Conservation (phyloP, 2,797 vertebrate genomes). For the Pogoniulus pusillus region DNA sequence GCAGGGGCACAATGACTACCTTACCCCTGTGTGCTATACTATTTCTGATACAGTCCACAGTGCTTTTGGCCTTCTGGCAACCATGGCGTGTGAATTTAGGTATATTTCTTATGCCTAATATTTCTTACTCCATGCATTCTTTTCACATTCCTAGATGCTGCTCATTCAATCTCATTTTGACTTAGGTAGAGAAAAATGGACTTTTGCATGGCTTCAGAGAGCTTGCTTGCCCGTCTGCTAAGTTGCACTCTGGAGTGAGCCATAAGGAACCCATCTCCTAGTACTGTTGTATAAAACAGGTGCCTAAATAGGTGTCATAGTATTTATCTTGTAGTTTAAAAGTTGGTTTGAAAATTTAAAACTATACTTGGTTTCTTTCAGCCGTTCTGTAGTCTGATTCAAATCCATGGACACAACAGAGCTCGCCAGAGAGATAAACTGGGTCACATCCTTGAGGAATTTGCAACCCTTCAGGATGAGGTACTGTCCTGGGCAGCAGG, state of each 20-base stretch:
- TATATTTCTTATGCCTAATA: not conserved
- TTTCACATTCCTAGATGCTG: not conserved
- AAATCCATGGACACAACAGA: conserved; percentile 98
- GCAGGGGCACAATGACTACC: too few species aligned
- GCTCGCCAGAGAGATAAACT: conserved; percentile 98
- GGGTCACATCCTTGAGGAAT: conserved; percentile 97
- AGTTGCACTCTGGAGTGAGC: not conserved
- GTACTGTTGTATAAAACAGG: not conserved
- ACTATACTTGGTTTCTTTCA: conserved; percentile 55
- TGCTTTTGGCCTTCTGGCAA: not conserved
- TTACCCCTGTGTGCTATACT: too few species aligned
- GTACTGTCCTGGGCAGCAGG: conserved; percentile 69
- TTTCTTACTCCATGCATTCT: not conserved
- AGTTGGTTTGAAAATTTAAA: conserved; percentile 5
- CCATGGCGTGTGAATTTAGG: not conserved
- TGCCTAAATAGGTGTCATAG: not conserved
- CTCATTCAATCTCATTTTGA: not conserved
- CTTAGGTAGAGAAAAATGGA: not conserved
- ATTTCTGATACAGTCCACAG: too few species aligned
- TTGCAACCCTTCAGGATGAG: conserved; percentile 97
- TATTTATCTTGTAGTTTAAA: not conserved
- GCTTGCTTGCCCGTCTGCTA: not conserved
- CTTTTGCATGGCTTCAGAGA: not conserved
- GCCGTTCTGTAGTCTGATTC: conserved; percentile 98
- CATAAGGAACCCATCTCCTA: not conserved